phyloP scores from a whole-genome alignment of 1,140 invertebrate genomes.

The Nasonia longicornis region DNA sequence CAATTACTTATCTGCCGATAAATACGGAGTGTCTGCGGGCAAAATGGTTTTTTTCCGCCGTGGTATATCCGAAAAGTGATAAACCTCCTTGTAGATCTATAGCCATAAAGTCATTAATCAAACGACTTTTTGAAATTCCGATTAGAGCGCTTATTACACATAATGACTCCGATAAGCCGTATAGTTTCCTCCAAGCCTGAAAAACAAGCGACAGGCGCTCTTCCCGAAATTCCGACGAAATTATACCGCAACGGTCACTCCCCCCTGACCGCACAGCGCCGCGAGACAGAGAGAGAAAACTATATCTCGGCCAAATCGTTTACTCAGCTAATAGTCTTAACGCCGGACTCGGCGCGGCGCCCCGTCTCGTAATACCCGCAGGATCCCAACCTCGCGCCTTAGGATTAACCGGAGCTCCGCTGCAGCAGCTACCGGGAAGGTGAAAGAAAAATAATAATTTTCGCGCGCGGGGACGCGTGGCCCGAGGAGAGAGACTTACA shows the following conservation, averaged over 20 bases:
- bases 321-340: slow-evolving; percentile 53
- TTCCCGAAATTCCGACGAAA: slow-evolving; percentile 42
- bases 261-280: neutral
- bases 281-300: slow-evolving; percentile 36
- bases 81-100: neutral
- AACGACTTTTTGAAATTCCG: too few relatives aligned
- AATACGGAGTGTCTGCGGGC: neutral
- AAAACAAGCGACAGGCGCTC: slow-evolving; percentile 10
- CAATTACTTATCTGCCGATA: neutral
- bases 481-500: neutral
- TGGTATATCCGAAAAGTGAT: neutral
- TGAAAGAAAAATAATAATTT: slow-evolving; percentile 49
- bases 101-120: too few relatives aligned
- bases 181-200: neutral
- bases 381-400: slow-evolving; percentile 24
- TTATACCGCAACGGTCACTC: slow-evolving; percentile 39
- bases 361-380: slow-evolving; percentile 15
- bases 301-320: slow-evolving; percentile 49
- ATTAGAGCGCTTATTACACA: too few relatives aligned
- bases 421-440: neutral
- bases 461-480: slow-evolving; percentile 42
- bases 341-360: slow-evolving; percentile 25
- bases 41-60: too few relatives aligned
- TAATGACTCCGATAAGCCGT: too few relatives aligned
- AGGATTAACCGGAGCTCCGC: slow-evolving; percentile 20